Evolutionary conservation across 2,888 invertebrate species (phyloP).

Genomic region (Dynastes hyllus): DNA sequence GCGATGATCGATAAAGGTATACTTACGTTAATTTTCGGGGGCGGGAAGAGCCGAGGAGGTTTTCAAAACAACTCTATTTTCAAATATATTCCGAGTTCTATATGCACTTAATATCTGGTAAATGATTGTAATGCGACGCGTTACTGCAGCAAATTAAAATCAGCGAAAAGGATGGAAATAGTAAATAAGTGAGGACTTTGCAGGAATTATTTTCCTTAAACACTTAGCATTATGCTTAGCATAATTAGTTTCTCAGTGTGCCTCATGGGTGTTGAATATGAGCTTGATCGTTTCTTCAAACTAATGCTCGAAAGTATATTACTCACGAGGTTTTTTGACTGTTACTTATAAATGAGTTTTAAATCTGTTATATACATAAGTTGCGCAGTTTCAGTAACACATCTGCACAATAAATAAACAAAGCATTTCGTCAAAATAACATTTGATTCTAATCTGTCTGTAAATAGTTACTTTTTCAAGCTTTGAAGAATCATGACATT

Average conservation of each 20-base stretch:
- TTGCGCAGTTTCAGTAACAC: too few species aligned
- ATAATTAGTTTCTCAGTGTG: not conserved
- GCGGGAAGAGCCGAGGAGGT: too few species aligned
- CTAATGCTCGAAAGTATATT: too few species aligned
- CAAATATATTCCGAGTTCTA: not conserved
- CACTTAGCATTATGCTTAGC: not conserved
- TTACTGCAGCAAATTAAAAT: not conserved
- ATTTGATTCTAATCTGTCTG: too few species aligned
- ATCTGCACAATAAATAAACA: too few species aligned
- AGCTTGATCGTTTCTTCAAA: too few species aligned
- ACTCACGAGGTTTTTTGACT: too few species aligned
- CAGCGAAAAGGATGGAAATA: not conserved
- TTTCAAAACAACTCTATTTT: slow-evolving; percentile 2
- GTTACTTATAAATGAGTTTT: too few species aligned
- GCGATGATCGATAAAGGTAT: slow-evolving; percentile 11
- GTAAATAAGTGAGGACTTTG: not conserved
- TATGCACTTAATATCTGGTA: not conserved
- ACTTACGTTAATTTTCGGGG: slow-evolving; percentile 6
- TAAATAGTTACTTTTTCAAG: too few species aligned
- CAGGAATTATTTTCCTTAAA: not conserved
- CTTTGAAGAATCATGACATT: too few species aligned
- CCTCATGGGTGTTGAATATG: not conserved
- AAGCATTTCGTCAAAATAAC: too few species aligned
- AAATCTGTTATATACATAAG: too few species aligned
- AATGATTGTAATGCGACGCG: not conserved